Percentiles rank a stretch among this genome's conserved stretches.
phyloP scores from a whole-genome alignment of 2,113 vertebrate genomes.

The Sclerurus mexicanus region DNA sequence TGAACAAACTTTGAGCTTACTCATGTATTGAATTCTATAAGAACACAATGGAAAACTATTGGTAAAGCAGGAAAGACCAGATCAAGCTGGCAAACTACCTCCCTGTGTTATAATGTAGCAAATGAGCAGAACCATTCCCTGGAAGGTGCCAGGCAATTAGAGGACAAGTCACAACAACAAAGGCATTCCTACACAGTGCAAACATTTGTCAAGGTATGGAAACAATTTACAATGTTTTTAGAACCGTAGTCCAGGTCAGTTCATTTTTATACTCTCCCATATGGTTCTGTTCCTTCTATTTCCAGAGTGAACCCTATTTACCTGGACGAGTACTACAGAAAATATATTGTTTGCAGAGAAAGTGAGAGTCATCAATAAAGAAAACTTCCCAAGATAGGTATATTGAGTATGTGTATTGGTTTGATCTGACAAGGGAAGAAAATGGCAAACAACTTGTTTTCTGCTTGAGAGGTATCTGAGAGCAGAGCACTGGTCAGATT shows the following conservation, averaged over 20 bases:
- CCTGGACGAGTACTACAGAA: slow-evolving; percentile 8
- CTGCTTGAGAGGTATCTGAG: slow-evolving; percentile 13
- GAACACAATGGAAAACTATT: not conserved
- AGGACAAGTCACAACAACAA: slow-evolving; percentile 20
- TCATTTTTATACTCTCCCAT: slow-evolving; percentile 54
- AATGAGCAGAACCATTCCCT: not conserved
- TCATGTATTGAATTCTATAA: not conserved
- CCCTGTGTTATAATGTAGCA: not conserved
- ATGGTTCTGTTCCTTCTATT: slow-evolving; percentile 50
- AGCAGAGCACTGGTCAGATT: not conserved
- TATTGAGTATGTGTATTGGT: slow-evolving; percentile 30
- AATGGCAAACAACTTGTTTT: slow-evolving; percentile 52
- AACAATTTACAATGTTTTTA: slow-evolving; percentile 64
- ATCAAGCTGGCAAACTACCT: not conserved
- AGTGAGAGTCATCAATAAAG: slow-evolving; percentile 61
- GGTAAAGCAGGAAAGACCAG: not conserved
- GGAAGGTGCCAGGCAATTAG: slow-evolving; percentile 6
- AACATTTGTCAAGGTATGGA: slow-evolving; percentile 53
- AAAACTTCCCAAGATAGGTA: slow-evolving; percentile 50
- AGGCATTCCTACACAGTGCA: not conserved
- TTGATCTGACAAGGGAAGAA: slow-evolving; percentile 48
- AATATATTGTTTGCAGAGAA: slow-evolving; percentile 60
- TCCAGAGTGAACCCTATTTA: slow-evolving; percentile 60
- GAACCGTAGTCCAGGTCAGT: slow-evolving; percentile 40
- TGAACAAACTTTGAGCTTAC: not conserved